Evolutionary conservation across 2,797 vertebrate species (phyloP).

Genomic region (Phoeniculus purpureus): DNA sequence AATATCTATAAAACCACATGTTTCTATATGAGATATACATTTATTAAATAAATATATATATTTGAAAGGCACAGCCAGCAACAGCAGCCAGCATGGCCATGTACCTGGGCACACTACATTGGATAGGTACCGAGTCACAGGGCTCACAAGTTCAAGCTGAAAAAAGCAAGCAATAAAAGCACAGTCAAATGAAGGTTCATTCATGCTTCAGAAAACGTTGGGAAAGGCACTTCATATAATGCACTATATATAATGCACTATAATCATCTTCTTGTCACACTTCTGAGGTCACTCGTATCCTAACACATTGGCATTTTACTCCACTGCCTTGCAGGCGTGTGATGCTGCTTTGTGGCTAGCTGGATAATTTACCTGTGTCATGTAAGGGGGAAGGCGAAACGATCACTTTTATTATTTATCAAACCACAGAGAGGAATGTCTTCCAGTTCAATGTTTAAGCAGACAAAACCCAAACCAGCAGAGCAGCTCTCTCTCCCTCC

Average conservation of each 20-base stretch:
- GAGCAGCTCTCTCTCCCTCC: background rate
- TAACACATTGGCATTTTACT: conserved; percentile 40
- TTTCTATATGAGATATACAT: no score
- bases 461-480: background rate
- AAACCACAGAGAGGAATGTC: conserved; percentile 10
- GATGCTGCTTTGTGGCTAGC: conserved; percentile 40
- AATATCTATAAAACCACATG: no score
- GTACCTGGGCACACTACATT: background rate
- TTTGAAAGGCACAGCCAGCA: background rate
- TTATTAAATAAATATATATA: background rate
- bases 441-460: conserved; percentile 5
- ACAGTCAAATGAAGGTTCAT: conserved; percentile 47
- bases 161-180: conserved; percentile 38
- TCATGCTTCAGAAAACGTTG: conserved; percentile 45
- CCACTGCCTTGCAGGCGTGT: conserved; percentile 14
- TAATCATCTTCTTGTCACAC: conserved; percentile 49
- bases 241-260: conserved; percentile 36
- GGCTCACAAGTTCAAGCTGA: background rate
- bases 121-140: background rate
- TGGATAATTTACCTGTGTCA: conserved; percentile 32
- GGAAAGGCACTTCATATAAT: conserved; percentile 25
- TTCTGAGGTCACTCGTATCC: conserved; percentile 57
- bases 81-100: rapidly evolving
- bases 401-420: conserved; percentile 54
- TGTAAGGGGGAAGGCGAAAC: background rate